Percentiles rank a stretch among this genome's conserved stretches.
Conservation (phyloP, 2,797 vertebrate genomes). For the Aphelocoma californica region DNA sequence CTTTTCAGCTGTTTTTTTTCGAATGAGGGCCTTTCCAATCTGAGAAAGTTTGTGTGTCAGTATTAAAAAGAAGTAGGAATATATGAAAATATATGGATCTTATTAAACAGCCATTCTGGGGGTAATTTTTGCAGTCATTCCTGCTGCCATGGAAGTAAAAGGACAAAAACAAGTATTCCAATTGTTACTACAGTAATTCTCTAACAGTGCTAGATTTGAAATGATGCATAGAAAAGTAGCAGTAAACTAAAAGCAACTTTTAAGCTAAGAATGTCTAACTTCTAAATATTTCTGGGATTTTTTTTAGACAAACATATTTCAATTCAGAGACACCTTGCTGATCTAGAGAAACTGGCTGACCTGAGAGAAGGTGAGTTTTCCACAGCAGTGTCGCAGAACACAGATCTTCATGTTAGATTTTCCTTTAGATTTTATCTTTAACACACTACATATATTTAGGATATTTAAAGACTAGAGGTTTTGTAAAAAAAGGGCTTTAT, state of each 20-base stretch:
- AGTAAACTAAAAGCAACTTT: neutral
- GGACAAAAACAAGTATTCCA: neutral
- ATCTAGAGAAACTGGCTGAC: slow-evolving; percentile 87
- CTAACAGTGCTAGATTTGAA: neutral
- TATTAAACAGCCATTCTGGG: neutral
- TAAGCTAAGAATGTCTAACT: neutral
- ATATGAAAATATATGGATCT: neutral
- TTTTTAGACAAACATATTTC: slow-evolving; percentile 90
- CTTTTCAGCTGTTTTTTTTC: neutral
- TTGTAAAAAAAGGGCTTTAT: neutral
- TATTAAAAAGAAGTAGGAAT: neutral
- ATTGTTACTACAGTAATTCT: accelerated
- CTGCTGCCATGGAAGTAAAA: neutral
- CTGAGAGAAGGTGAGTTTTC: slow-evolving; percentile 79
- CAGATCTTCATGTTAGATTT: slow-evolving; percentile 1
- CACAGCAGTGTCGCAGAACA: slow-evolving; percentile 18
- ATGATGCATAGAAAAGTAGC: neutral
- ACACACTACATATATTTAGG: neutral
- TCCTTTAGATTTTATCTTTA: neutral
- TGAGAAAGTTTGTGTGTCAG: neutral
- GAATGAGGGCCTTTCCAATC: neutral
- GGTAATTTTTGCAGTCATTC: neutral
- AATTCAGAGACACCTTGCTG: slow-evolving; percentile 87
- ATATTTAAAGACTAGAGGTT: neutral
- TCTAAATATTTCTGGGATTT: neutral